Conservation (phyloP, 92 coral and sea anemone genomes). For the Zoanthus sansibaricus region DNA sequence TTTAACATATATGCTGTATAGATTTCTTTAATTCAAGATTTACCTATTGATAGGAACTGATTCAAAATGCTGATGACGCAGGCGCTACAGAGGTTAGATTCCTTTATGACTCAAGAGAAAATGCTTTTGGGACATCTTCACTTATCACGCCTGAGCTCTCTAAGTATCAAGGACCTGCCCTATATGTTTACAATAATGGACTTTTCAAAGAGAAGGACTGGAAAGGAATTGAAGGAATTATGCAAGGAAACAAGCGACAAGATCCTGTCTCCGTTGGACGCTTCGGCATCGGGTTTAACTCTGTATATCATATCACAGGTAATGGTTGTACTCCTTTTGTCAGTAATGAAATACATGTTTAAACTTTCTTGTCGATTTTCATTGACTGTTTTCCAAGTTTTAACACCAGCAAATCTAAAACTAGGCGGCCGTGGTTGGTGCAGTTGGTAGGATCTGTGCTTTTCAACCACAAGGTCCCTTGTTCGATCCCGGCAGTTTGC, state of each 20-base stretch:
- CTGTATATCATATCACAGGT: constrained; percentile 99
- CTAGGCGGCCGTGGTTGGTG: too few relatives aligned
- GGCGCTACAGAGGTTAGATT: constrained; percentile 96
- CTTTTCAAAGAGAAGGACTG: constrained; percentile 88
- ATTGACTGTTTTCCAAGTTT: too few relatives aligned
- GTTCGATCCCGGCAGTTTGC: too few relatives aligned
- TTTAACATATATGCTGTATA: too few relatives aligned
- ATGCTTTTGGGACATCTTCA: constrained; percentile 81
- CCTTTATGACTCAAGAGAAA: constrained; percentile 95
- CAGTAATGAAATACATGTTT: too few relatives aligned
- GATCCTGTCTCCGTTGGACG: constrained; percentile 93
- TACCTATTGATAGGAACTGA: constrained; percentile 75
- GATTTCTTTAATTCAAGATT: background rate
- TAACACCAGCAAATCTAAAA: too few relatives aligned
- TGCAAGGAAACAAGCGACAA: constrained; percentile 92
- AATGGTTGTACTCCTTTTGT: background rate
- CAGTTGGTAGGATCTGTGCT: too few relatives aligned
- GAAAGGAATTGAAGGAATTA: constrained; percentile 93
- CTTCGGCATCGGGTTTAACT: constrained; percentile 95
- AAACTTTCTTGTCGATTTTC: background rate
- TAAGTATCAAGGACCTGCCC: constrained; percentile 95
- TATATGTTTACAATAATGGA: constrained; percentile 93
- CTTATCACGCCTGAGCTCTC: constrained; percentile 81
- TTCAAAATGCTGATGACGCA: constrained; percentile 99
- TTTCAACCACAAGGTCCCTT: too few relatives aligned